Evolutionary conservation across 2,888 invertebrate species (phyloP).

Genomic region (Agrilus mali): DNA sequence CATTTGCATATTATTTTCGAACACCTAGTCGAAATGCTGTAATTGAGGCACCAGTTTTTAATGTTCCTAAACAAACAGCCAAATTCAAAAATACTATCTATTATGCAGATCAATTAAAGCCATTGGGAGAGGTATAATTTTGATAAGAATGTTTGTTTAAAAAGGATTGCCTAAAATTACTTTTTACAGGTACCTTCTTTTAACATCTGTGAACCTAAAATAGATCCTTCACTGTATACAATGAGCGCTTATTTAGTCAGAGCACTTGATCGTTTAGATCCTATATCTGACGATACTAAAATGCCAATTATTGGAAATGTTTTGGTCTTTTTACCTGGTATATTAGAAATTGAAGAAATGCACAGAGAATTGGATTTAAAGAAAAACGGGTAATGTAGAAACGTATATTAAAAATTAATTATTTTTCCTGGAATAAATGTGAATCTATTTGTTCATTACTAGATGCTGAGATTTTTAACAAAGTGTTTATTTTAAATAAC

Average conservation of each 20-base stretch:
- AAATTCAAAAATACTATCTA: constrained; percentile 46
- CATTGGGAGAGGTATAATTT: constrained; percentile 24
- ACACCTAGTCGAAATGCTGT: constrained; percentile 27
- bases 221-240: constrained; percentile 25
- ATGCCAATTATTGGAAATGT: constrained; percentile 44
- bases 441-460: too few relatives aligned
- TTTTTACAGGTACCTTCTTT: constrained; percentile 44
- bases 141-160: constrained; percentile 1
- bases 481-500: too few relatives aligned
- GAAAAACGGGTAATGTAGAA: constrained; percentile 5
- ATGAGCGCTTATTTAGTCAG: constrained; percentile 39
- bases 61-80: constrained; percentile 35
- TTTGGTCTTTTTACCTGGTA: constrained; percentile 81
- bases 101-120: constrained; percentile 42
- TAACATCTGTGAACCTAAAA: constrained; percentile 42
- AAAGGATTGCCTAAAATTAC: constrained; percentile 10
- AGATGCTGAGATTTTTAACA: too few relatives aligned
- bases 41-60: constrained; percentile 44
- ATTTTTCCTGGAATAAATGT: too few relatives aligned
- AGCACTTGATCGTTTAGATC: constrained; percentile 53
- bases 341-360: constrained; percentile 69
- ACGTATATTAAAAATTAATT: too few relatives aligned
- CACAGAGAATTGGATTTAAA: constrained; percentile 31
- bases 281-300: constrained; percentile 18
- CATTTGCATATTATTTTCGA: constrained; percentile 56